Base-by-base conservation (phyloP, 2,797 vertebrate species). In the Chiroxiphia lanceolata region DNA sequence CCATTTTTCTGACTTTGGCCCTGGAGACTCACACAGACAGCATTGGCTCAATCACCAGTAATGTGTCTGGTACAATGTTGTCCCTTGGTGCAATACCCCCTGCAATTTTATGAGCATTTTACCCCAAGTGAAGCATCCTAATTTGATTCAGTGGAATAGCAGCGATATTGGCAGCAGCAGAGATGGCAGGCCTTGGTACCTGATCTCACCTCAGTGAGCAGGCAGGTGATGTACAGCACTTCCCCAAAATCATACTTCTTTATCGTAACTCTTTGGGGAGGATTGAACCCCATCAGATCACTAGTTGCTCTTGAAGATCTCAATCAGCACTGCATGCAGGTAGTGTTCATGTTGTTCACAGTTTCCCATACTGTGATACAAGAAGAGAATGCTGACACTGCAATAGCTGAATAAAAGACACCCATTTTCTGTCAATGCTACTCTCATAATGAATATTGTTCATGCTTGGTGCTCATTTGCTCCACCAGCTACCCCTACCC, bases 371-470 rank as follows among this genome's bases (percentile, higher is more conserved):
- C 34, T 16, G 40, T 59, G 69, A 48, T 56, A 64, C 0, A 0
- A 65, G 68, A 67, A 76, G 63, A 71, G 34, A 45, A 64, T 15
- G 75, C 86, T 93, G 90, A 95, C 6, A 0, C 48, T 87, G 86
- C 74, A 84, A 9, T 10, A 82, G 26, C 70, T 56, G 78, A 76
- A 79, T 59, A 63, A 40, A 90, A 90, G 86, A 74, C 80, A 89
- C 31, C 67, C 29, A 22, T 84, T 77, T 94, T 89, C 89, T 92
- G 75, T 68, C 78, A 6, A 4, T 44, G 71, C 48, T 83, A 53
- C 45, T 95, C 89, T 93, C 82, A 7, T 25, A 94, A 93, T 80
- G 85, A 95, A 78, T 83, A 40, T 22, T 86, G 25, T 15, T 71
- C 34, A 3, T 34, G 56, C n/a, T 69, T 0, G 0, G 18, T 57